phyloP scores from a whole-genome alignment of 2,888 invertebrate species.

The Trichogramma dendrolimi region DNA sequence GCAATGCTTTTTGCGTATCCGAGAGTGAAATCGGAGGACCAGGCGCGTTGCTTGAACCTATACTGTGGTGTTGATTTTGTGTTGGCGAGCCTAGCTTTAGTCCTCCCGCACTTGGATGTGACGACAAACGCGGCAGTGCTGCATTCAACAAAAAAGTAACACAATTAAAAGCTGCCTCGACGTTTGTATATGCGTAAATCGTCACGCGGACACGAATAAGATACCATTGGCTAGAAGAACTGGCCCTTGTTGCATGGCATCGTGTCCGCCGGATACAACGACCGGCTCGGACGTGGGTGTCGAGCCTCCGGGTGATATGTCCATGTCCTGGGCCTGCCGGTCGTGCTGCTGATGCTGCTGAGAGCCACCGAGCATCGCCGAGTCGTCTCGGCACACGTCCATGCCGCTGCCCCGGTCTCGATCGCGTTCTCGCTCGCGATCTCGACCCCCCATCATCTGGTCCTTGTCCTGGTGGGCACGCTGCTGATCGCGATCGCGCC shows the following conservation, averaged over 20 bases:
- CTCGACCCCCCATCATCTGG: slow-evolving; percentile 41
- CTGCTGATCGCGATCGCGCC: slow-evolving; percentile 40
- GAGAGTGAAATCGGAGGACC: slow-evolving; percentile 54
- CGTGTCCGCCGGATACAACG: slow-evolving; percentile 52
- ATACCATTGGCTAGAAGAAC: slow-evolving; percentile 61
- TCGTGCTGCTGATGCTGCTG: slow-evolving; percentile 37
- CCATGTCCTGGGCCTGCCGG: slow-evolving; percentile 77
- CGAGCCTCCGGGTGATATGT: slow-evolving; percentile 87
- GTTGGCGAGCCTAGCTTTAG: slow-evolving; percentile 46
- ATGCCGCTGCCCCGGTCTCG: slow-evolving; percentile 48
- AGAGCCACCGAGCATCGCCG: slow-evolving; percentile 25
- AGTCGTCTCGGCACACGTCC: slow-evolving; percentile 42
- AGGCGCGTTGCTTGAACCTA: slow-evolving; percentile 48
- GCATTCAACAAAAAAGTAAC: slow-evolving; percentile 11
- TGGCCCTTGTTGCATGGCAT: slow-evolving; percentile 57
- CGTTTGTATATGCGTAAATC: background rate
- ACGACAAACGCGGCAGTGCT: slow-evolving; percentile 64
- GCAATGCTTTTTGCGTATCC: slow-evolving; percentile 57
- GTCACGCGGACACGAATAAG: background rate
- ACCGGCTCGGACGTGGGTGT: slow-evolving; percentile 80
- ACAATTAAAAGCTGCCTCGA: background rate
- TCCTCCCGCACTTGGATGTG: slow-evolving; percentile 53
- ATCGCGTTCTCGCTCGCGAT: slow-evolving; percentile 43
- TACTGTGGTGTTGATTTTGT: slow-evolving; percentile 42
- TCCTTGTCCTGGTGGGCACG: slow-evolving; percentile 34